Percentiles rank a stretch among this genome's conserved stretches.
Conservation (phyloP, 2,888 invertebrate species). For the Callyntrura sp. region DNA sequence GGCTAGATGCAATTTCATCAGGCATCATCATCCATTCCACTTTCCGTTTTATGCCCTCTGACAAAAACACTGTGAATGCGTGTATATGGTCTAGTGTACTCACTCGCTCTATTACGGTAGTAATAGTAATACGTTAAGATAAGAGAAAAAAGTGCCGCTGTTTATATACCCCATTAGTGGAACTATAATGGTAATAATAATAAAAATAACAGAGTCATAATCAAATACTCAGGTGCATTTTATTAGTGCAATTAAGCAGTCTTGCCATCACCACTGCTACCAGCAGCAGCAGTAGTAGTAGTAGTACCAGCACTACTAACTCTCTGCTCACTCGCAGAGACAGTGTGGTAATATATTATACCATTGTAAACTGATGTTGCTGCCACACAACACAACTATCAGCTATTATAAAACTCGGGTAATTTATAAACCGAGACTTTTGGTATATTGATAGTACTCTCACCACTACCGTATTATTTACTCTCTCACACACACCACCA, state of each 20-base stretch:
- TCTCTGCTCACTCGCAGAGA: background rate
- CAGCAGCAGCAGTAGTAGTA: background rate
- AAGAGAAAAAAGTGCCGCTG: conserved; percentile 64
- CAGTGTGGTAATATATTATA: background rate
- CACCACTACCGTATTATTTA: conserved; percentile 27
- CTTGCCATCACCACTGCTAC: conserved; percentile 34
- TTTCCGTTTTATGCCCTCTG: conserved; percentile 1
- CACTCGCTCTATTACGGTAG: conserved; percentile 33
- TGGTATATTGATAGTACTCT: conserved; percentile 36
- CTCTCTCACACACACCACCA: conserved; percentile 1
- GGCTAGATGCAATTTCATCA: conserved; percentile 18
- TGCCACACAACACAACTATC: background rate
- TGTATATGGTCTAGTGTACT: background rate
- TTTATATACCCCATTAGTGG: conserved; percentile 66
- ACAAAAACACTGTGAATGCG: no score
- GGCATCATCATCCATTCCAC: conserved; percentile 31
- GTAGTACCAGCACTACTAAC: background rate
- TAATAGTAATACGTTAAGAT: conserved; percentile 41
- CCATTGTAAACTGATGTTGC: background rate
- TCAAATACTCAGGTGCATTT: conserved; percentile 76
- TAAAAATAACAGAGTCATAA: conserved; percentile 63
- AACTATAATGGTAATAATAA: conserved; percentile 70
- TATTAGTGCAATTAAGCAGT: conserved; percentile 72
- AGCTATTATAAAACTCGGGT: conserved; percentile 21
- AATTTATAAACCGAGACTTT: conserved; percentile 49